Percentiles rank a stretch among this genome's conserved stretches.
phyloP scores from a whole-genome alignment of 2,113 vertebrate species.

The Coregonus clupeaformis region DNA sequence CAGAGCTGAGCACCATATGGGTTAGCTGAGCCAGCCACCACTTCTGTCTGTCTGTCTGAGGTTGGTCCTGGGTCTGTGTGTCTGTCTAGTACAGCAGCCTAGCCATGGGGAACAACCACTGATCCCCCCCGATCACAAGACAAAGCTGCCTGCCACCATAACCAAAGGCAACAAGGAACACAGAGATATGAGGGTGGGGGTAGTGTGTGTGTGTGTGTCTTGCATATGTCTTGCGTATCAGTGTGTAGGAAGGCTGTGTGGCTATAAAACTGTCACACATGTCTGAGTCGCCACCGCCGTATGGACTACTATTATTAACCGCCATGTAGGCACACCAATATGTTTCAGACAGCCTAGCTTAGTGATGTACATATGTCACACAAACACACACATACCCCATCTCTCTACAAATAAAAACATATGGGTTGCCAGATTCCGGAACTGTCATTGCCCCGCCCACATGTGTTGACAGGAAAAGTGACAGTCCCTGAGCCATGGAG shows the following conservation, averaged over 20 bases:
- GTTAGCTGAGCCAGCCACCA: constrained; percentile 82
- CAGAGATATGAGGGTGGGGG: constrained; percentile 27
- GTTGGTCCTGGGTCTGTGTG: constrained; percentile 6
- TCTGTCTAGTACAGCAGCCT: constrained; percentile 28
- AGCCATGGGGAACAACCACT: constrained; percentile 51
- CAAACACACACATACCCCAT: constrained; percentile 18
- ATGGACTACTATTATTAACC: constrained; percentile 78
- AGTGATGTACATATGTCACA: constrained; percentile 61
- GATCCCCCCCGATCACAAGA: constrained; percentile 59
- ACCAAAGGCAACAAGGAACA: constrained; percentile 52
- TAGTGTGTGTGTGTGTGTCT: constrained; percentile 14
- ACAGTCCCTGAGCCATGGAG: constrained; percentile 42
- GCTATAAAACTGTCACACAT: constrained; percentile 74
- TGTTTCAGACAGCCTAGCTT: constrained; percentile 68
- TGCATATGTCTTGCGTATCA: constrained; percentile 51
- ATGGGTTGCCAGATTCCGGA: constrained; percentile 65
- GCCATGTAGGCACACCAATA: constrained; percentile 70
- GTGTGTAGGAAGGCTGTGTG: constrained; percentile 25
- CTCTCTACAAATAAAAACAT: constrained; percentile 66
- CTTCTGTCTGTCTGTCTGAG: constrained; percentile 18
- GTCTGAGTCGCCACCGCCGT: constrained; percentile 69
- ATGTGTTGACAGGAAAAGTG: constrained; percentile 58
- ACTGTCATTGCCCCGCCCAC: constrained; percentile 61
- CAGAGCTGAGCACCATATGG: constrained; percentile 95
- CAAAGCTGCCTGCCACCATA: constrained; percentile 85